Conservation (phyloP, 2,797 vertebrate species). For the Dicrostonyx torquatus region DNA sequence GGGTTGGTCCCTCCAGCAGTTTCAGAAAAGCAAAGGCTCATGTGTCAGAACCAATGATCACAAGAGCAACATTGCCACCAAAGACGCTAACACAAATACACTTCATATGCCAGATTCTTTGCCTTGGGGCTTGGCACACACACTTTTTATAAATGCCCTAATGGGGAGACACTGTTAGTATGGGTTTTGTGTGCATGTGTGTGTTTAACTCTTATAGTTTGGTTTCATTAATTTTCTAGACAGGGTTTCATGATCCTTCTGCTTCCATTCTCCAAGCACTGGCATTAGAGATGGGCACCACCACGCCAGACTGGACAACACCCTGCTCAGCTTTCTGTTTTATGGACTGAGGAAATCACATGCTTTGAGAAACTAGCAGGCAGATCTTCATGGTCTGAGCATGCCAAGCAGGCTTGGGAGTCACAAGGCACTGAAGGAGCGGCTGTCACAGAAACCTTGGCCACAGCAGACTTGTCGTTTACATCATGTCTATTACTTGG, state of each 20-base stretch:
- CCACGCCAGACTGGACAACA: too few relatives aligned
- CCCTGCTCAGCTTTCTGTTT: background rate
- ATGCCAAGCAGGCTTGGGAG: background rate
- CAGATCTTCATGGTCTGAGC: background rate
- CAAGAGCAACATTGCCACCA: background rate
- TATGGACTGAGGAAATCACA: background rate
- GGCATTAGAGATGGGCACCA: background rate
- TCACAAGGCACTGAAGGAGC: background rate
- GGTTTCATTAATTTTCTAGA: background rate
- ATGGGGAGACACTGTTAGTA: background rate
- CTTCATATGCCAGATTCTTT: background rate
- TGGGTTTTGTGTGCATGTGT: background rate
- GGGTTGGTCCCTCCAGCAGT: background rate
- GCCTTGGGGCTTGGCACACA: background rate
- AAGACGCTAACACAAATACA: background rate
- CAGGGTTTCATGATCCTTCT: background rate
- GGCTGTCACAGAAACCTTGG: background rate
- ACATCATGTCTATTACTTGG: background rate
- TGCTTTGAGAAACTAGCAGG: constrained; percentile 2
- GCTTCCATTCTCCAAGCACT: background rate
- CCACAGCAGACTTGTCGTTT: too few relatives aligned
- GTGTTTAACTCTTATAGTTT: background rate
- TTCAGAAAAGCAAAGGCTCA: background rate
- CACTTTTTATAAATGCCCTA: background rate
- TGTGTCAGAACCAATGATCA: background rate